Evolutionary conservation across 2,797 vertebrate genomes (phyloP).

Genomic region (Falco cherrug): DNA sequence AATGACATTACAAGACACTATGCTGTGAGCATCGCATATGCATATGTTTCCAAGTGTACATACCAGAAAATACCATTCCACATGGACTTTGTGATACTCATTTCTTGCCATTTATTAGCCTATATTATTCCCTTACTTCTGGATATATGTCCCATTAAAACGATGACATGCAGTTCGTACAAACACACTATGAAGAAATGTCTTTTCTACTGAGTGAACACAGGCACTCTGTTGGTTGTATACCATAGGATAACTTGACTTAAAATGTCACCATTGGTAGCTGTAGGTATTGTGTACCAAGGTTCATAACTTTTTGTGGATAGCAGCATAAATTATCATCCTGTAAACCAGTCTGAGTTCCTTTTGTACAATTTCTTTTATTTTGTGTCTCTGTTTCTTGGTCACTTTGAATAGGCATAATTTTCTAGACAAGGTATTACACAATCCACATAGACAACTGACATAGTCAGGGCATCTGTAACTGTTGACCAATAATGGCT

Average conservation of each 20-base stretch:
- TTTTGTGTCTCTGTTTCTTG: not conserved
- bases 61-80: not conserved
- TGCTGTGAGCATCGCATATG: not conserved
- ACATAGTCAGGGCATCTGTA: not conserved
- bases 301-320: not conserved
- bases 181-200: not conserved
- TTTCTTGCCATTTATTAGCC: not conserved
- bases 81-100: not conserved
- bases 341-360: not conserved
- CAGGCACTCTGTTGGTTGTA: not conserved
- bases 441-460: not conserved
- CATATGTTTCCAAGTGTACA: not conserved
- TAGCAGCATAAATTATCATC: not conserved
- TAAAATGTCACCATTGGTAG: not conserved
- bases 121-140: not conserved
- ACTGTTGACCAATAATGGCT: not conserved
- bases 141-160: not conserved
- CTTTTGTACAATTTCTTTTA: not conserved
- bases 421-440: not conserved
- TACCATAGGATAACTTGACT: not conserved
- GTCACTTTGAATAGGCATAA: not conserved
- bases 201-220: not conserved
- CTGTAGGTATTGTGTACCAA: not conserved
- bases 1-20: not conserved
- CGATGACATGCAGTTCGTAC: not conserved